Percentiles rank a stretch among this genome's conserved stretches.
Evolutionary conservation across 2,113 vertebrate species (phyloP).

Genomic region (Bufo bufo): DNA sequence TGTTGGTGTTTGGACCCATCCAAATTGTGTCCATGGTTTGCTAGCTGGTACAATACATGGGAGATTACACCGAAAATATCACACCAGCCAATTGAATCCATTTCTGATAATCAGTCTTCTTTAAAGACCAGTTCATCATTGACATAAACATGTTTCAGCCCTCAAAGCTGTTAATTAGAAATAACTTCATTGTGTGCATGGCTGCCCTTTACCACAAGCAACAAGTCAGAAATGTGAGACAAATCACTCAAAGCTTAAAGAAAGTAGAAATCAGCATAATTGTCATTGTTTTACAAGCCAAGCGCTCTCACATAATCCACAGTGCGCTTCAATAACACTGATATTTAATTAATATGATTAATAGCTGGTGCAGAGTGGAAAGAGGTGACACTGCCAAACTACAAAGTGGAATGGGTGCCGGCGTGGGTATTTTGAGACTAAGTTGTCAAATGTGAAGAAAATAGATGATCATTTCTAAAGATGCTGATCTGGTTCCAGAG

Average conservation of each 20-base stretch:
- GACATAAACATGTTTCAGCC: not conserved
- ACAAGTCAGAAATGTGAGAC: not conserved
- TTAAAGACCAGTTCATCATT: not conserved
- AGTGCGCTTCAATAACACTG: conserved; percentile 16
- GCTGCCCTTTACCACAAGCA: not conserved
- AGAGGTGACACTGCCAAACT: conserved; percentile 22
- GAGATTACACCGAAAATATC: no score
- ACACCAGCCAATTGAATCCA: no score
- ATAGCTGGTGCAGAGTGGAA: conserved; percentile 1
- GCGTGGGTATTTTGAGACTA: not conserved
- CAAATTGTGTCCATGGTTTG: no score
- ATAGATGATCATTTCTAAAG: not conserved
- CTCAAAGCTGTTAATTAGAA: not conserved
- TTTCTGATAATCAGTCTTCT: not conserved
- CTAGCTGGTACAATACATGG: no score
- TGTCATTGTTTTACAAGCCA: conserved; percentile 41
- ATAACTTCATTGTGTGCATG: no score
- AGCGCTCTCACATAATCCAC: not conserved
- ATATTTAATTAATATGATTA: conserved; percentile 49
- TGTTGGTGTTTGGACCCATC: no score
- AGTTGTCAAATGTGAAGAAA: not conserved
- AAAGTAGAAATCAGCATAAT: conserved; percentile 14
- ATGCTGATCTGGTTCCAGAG: not conserved
- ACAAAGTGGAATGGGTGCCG: not conserved
- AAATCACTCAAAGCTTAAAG: conserved; percentile 10